phyloP scores from a whole-genome alignment of 2,888 invertebrate genomes.

The Onchidella celtica region DNA sequence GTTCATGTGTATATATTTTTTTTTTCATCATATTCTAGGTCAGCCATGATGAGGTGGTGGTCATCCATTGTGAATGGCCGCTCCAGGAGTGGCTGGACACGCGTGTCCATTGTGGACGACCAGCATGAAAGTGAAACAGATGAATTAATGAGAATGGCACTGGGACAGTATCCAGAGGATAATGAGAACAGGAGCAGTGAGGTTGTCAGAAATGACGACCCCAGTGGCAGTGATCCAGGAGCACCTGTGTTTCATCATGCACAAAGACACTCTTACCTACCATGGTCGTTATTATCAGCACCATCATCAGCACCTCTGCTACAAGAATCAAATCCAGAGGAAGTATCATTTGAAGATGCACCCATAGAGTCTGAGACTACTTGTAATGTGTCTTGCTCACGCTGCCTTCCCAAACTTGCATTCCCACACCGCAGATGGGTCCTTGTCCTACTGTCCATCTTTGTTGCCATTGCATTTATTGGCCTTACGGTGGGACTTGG shows the following conservation, averaged over 20 bases:
- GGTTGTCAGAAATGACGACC: neutral
- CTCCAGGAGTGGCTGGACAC: conserved; percentile 16
- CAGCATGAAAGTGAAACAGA: conserved; percentile 34
- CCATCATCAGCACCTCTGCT: neutral
- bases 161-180: conserved; percentile 11
- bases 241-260: conserved; percentile 35
- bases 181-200: neutral
- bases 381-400: neutral
- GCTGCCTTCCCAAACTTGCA: neutral
- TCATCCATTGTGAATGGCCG: neutral
- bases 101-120: conserved; percentile 36
- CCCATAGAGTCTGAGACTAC: neutral
- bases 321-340: neutral
- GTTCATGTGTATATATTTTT: no score
- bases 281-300: neutral
- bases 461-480: conserved; percentile 53
- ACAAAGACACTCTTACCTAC: neutral
- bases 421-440: conserved; percentile 30
- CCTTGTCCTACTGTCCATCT: conserved; percentile 57
- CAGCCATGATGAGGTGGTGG: no score
- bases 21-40: no score
- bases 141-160: conserved; percentile 46
- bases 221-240: neutral
- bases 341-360: neutral
- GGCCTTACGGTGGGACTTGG: conserved; percentile 60